Percentiles rank a stretch among this genome's conserved stretches.
Conservation (phyloP, 2,797 vertebrate species). For the Numenius phaeopus region DNA sequence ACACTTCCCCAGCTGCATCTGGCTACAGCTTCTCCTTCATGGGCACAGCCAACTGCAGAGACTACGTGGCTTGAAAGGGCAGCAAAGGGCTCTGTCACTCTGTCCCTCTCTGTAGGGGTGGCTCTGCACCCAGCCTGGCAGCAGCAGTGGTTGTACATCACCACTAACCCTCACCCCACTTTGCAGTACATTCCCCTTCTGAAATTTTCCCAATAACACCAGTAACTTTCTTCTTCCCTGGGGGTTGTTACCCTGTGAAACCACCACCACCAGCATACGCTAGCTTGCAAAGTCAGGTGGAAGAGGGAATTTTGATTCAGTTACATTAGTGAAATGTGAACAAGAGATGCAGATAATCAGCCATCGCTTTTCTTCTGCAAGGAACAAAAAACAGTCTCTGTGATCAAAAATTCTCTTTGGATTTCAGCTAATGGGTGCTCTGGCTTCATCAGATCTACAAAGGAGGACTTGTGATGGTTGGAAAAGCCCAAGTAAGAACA, state of each 20-base stretch:
- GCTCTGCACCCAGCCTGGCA: neutral
- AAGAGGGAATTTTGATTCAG: neutral
- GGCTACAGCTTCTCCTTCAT: neutral
- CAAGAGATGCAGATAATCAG: neutral
- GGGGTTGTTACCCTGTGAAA: neutral
- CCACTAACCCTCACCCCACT: neutral
- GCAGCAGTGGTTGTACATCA: neutral
- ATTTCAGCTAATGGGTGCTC: neutral
- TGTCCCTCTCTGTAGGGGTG: neutral
- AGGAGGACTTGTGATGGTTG: neutral
- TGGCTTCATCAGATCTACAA: neutral
- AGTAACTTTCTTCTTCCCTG: neutral
- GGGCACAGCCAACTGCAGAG: no score
- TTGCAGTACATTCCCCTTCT: neutral
- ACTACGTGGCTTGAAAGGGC: neutral
- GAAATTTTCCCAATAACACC: neutral
- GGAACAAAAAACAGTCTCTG: neutral
- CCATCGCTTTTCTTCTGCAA: neutral
- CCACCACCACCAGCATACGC: neutral
- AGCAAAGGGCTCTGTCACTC: neutral
- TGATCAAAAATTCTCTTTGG: neutral
- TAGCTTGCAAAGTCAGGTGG: neutral
- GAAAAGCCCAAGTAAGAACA: neutral
- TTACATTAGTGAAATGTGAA: neutral
- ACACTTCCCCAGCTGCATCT: neutral